Conservation (phyloP, 1,140 invertebrate genomes). For the Drosophila chauvacae region DNA sequence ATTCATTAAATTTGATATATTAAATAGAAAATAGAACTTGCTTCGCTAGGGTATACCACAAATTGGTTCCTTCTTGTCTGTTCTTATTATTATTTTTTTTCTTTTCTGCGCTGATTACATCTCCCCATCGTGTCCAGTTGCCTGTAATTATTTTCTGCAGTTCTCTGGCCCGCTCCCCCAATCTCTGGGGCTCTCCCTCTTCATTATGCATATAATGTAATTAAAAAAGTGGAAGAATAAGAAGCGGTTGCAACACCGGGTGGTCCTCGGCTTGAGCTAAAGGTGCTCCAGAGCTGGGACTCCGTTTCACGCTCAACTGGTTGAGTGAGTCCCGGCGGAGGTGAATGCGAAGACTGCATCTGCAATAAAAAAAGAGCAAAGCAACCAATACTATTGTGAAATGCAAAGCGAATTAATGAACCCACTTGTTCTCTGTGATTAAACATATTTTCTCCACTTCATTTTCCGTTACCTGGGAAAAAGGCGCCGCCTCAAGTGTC, state of each 20-base stretch:
- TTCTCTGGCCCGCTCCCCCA: slow-evolving; percentile 31
- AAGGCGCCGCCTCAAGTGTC: slow-evolving; percentile 19
- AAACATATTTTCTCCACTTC: slow-evolving; percentile 1
- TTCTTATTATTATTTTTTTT: not conserved
- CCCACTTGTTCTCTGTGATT: slow-evolving; percentile 7
- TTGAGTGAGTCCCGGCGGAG: slow-evolving; percentile 19
- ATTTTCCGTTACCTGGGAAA: slow-evolving; percentile 24
- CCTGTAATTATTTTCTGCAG: slow-evolving; percentile 71
- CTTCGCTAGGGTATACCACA: slow-evolving; percentile 9
- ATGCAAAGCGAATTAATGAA: slow-evolving; percentile 20
- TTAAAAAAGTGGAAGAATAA: slow-evolving; percentile 64
- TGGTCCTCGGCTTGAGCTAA: slow-evolving; percentile 31
- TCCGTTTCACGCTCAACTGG: slow-evolving; percentile 43
- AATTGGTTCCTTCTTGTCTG: slow-evolving; percentile 11
- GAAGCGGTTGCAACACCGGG: slow-evolving; percentile 30
- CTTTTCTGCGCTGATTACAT: slow-evolving; percentile 69
- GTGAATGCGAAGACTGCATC: slow-evolving; percentile 4
- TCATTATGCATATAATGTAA: slow-evolving; percentile 80
- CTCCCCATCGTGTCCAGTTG: slow-evolving; percentile 58
- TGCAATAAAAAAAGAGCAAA: not conserved
- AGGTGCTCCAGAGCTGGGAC: slow-evolving; percentile 23
- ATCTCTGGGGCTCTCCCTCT: slow-evolving; percentile 52
- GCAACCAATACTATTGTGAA: slow-evolving; percentile 14
- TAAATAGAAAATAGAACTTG: not conserved
- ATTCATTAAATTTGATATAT: not conserved